Conservation (phyloP, 2,113 vertebrate genomes). For the Cathartes aura region DNA sequence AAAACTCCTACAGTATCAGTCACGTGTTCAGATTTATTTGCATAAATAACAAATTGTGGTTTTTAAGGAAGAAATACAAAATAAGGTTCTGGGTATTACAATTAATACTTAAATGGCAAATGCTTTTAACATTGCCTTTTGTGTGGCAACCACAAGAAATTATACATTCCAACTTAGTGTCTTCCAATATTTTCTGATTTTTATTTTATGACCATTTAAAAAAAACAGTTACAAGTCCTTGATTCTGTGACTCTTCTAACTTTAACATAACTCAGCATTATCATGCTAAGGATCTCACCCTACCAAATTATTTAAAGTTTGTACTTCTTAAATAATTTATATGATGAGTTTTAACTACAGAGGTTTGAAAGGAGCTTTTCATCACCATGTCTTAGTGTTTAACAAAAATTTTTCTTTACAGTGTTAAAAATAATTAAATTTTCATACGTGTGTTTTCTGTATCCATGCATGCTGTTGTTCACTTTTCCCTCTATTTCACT, state of each 20-base stretch:
- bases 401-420: neutral
- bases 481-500: neutral
- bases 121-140: accelerated
- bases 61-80: neutral
- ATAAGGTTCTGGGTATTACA: neutral
- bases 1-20: too few species aligned
- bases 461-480: neutral
- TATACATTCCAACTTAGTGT: neutral
- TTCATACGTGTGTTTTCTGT: accelerated
- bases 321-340: neutral
- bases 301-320: neutral
- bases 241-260: neutral
- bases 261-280: neutral
- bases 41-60: neutral
- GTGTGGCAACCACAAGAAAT: too few species aligned
- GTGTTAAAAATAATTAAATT: neutral
- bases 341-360: neutral
- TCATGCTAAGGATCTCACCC: neutral
- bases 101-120: accelerated
- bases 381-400: neutral
- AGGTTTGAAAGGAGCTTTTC: neutral
- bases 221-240: neutral
- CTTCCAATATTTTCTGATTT: accelerated
- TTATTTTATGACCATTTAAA: accelerated
- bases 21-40: accelerated